These are phyloP conservation scores for Boleophthalmus pectinirostris DNA, from an alignment of 2,113 vertebrate species.

Conservation along the genomic window DNA sequence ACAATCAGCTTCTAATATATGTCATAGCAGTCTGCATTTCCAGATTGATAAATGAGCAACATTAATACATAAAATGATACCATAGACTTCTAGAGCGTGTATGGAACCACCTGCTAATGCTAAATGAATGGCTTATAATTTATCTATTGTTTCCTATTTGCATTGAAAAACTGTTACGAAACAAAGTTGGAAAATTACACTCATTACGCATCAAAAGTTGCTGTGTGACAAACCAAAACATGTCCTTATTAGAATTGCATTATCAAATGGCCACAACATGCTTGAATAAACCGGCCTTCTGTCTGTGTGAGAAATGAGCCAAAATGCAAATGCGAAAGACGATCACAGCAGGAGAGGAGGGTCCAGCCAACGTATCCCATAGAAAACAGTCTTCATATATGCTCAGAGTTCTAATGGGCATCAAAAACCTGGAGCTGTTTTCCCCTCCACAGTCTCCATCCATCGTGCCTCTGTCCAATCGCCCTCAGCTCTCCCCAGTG, in stretches of 20 bases:
- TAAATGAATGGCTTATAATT: too few species aligned
- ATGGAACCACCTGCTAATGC: too few species aligned
- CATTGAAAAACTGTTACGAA: background rate
- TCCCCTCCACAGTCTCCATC: constrained; percentile 54
- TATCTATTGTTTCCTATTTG: too few species aligned
- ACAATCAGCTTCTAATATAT: too few species aligned
- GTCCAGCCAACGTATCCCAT: constrained; percentile 18
- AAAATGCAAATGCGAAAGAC: constrained; percentile 29
- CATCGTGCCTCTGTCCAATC: constrained; percentile 45
- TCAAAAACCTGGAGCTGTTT: constrained; percentile 53
- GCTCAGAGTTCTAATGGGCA: constrained; percentile 50
- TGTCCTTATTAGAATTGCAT: constrained; percentile 1
- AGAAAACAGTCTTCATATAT: constrained; percentile 40
- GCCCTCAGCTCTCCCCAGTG: constrained; percentile 36
- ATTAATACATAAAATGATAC: too few species aligned
- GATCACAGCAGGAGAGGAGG: constrained; percentile 11
- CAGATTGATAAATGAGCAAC: too few species aligned
- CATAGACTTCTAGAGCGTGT: too few species aligned
- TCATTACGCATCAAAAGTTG: background rate
- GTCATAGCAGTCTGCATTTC: too few species aligned
- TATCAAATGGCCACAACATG: background rate
- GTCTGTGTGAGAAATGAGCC: background rate
- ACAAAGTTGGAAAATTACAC: background rate
- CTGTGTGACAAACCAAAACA: background rate
- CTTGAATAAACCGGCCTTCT: background rate